Percentiles rank a stretch among this genome's conserved stretches.
These are phyloP conservation scores for Thomomys bottae DNA, from an alignment of 2,113 vertebrate genomes.

Conservation along the genomic window DNA sequence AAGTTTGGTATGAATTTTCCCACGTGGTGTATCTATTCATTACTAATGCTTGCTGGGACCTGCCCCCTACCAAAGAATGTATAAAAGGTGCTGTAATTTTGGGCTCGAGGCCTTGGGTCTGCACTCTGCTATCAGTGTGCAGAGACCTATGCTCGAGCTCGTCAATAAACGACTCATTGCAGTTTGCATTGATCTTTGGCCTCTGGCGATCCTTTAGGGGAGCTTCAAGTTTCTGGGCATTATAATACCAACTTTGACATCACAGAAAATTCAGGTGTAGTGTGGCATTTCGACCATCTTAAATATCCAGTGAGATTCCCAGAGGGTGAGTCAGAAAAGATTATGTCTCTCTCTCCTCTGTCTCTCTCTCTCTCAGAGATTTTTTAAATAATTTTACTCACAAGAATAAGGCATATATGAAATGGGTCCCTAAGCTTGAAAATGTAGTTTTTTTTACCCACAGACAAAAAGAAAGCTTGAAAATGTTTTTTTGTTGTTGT, in stretches of 20 bases:
- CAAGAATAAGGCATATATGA: conserved; percentile 10
- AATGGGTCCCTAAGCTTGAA: conserved; percentile 43
- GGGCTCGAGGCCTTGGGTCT: too few relatives aligned
- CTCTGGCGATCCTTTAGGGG: too few relatives aligned
- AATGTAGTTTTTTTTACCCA: neutral
- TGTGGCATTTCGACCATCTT: neutral
- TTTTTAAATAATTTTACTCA: neutral
- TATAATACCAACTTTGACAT: neutral
- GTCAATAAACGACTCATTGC: too few relatives aligned
- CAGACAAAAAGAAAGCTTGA: neutral
- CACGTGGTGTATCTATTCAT: too few relatives aligned
- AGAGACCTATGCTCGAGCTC: too few relatives aligned
- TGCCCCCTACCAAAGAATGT: too few relatives aligned
- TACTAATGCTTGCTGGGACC: too few relatives aligned
- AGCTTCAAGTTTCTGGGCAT: neutral
- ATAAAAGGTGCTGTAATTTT: too few relatives aligned
- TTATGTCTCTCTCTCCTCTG: neutral
- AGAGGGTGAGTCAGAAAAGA: neutral
- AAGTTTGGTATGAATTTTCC: too few relatives aligned
- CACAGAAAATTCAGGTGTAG: neutral
- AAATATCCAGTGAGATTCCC: neutral
- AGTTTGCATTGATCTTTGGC: too few relatives aligned
- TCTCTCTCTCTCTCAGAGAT: neutral
- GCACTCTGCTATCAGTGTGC: too few relatives aligned
- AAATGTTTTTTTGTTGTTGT: conserved; percentile 47